A percentile compares a stretch with the other conserved stretches of the same genome.
phyloP scores from a whole-genome alignment of 2,888 invertebrate genomes.

The Sthenelais limicola region DNA sequence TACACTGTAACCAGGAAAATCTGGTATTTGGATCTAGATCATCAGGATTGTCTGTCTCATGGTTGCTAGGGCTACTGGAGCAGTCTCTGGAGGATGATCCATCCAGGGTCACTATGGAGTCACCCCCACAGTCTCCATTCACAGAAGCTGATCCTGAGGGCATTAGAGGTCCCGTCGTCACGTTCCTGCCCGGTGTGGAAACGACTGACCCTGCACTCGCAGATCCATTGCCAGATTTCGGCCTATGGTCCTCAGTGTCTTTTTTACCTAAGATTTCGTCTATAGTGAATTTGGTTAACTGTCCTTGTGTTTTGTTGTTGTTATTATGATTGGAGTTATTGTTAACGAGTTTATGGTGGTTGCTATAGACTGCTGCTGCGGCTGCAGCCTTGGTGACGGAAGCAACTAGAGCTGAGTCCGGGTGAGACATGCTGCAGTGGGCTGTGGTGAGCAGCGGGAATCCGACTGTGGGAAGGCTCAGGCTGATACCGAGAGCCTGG shows the following conservation, averaged over 20 bases:
- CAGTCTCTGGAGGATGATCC: constrained; percentile 16
- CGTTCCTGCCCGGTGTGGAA: not conserved
- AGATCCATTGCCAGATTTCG: not conserved
- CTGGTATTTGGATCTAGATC: constrained; percentile 39
- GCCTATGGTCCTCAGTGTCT: not conserved
- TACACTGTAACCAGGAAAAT: constrained; percentile 68
- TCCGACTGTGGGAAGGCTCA: constrained; percentile 1
- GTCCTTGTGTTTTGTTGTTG: constrained; percentile 19
- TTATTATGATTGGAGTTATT: constrained; percentile 17
- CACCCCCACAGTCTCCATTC: not conserved
- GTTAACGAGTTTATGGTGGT: not conserved
- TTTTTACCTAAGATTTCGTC: constrained; percentile 41
- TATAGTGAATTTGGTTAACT: constrained; percentile 39
- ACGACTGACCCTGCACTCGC: not conserved
- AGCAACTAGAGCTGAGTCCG: constrained; percentile 15
- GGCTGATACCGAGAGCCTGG: constrained; percentile 12
- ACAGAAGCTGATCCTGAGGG: not conserved
- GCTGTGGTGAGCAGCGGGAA: constrained; percentile 13
- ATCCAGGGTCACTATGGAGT: not conserved
- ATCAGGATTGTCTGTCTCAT: not conserved
- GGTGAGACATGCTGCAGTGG: constrained; percentile 8
- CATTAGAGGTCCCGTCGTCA: not conserved
- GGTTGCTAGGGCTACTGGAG: constrained; percentile 2
- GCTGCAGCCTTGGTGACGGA: constrained; percentile 25
- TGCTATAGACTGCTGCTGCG: constrained; percentile 8